These are phyloP conservation scores for Cynodonichthys magdalenae DNA, from an alignment of 2,797 vertebrate genomes.

Conservation along the genomic window DNA sequence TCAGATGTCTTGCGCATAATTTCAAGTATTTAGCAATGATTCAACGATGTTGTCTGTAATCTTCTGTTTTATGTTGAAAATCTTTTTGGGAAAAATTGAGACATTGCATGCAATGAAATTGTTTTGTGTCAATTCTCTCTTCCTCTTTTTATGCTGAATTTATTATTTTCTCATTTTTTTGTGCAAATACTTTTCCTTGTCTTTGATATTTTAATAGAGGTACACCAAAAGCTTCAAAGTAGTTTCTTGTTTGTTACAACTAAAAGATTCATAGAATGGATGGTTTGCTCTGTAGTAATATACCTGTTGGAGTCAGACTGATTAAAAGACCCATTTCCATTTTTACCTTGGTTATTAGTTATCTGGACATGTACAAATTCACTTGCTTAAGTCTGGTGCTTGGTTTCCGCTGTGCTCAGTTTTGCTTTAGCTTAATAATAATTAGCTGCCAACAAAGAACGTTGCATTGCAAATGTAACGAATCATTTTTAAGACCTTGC, in stretches of 20 bases:
- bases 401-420: slow-evolving; percentile 13
- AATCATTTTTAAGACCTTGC: not conserved
- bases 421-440: not conserved
- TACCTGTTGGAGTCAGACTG: slow-evolving; percentile 1
- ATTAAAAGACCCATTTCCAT: not conserved
- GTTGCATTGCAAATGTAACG: not conserved
- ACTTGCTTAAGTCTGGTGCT: slow-evolving; percentile 3
- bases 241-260: too few species aligned
- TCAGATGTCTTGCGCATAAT: slow-evolving; percentile 5
- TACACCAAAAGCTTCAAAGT: too few species aligned
- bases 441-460: slow-evolving; percentile 17
- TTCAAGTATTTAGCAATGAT: slow-evolving; percentile 2
- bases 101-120: not conserved
- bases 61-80: not conserved
- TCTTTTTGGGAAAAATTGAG: not conserved
- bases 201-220: not conserved
- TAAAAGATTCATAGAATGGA: not conserved
- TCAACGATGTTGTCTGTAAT: not conserved
- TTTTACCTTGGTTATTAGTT: not conserved
- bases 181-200: too few species aligned
- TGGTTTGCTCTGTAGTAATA: not conserved
- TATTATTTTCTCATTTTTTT: too few species aligned
- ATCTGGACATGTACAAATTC: slow-evolving; percentile 4
- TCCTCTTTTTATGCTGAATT: not conserved
- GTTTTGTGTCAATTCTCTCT: not conserved